Percentiles rank a stretch among this genome's conserved stretches.
These are phyloP conservation scores for Mesorhabditis spiculigera DNA, from an alignment of 2,888 invertebrate genomes.

Conservation along the genomic window DNA sequence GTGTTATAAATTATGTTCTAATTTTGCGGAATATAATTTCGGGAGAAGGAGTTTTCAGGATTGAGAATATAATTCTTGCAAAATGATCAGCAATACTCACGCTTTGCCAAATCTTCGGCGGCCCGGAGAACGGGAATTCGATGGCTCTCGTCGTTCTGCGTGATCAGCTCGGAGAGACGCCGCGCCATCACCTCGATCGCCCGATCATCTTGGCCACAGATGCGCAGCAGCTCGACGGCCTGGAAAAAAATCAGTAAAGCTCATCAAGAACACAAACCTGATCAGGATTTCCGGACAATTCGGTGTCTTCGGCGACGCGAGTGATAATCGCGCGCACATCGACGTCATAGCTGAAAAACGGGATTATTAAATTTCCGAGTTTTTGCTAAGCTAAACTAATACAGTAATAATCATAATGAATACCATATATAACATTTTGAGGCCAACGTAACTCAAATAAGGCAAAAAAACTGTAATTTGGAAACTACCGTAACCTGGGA, in stretches of 20 bases:
- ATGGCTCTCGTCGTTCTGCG: conserved; percentile 15
- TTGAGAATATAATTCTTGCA: conserved; percentile 7
- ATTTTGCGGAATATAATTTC: no score
- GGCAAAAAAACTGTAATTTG: no score
- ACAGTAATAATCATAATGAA: no score
- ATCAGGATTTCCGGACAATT: conserved; percentile 41
- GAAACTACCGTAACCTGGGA: no score
- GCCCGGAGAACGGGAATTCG: background rate
- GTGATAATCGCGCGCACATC: conserved; percentile 41
- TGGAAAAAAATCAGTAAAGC: background rate
- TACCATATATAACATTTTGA: no score
- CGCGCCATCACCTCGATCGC: background rate
- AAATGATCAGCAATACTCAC: conserved; percentile 21
- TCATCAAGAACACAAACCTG: conserved; percentile 27
- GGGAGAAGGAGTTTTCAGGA: background rate
- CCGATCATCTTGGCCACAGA: background rate
- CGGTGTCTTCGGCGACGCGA: conserved; percentile 47
- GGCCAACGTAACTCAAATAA: no score
- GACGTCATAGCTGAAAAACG: conserved; percentile 29
- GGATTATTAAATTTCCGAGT: background rate
- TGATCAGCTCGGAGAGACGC: conserved; percentile 13
- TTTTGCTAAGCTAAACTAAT: conserved; percentile 3
- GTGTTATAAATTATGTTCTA: no score
- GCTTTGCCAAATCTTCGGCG: no score
- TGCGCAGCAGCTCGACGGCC: conserved; percentile 23